These are phyloP conservation scores for Berghia stephanieae DNA, from an alignment of 1,140 invertebrate genomes.

Conservation along the genomic window DNA sequence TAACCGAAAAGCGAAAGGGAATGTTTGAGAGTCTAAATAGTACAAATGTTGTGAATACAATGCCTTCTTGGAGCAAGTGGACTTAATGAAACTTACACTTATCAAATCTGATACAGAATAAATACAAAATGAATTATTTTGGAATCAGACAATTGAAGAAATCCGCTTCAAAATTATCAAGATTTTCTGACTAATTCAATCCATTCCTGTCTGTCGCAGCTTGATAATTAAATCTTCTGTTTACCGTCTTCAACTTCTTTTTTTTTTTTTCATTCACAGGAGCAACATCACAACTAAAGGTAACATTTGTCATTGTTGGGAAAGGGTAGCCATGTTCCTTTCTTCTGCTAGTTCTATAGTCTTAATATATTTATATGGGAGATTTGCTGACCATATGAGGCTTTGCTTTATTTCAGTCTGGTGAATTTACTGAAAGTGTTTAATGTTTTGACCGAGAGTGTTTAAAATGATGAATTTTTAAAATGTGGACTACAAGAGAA, in stretches of 20 bases:
- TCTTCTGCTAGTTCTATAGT: too few species aligned
- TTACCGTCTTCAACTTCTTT: not conserved
- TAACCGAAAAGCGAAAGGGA: too few species aligned
- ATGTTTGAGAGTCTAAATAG: too few species aligned
- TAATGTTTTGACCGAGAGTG: too few species aligned
- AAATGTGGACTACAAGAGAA: too few species aligned
- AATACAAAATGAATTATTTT: not conserved
- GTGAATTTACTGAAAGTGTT: conserved; percentile 67
- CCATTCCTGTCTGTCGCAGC: too few species aligned
- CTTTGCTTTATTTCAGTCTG: conserved; percentile 72
- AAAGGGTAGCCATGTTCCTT: conserved; percentile 67
- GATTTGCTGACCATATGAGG: too few species aligned
- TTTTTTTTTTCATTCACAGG: conserved; percentile 46
- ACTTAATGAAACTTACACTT: too few species aligned
- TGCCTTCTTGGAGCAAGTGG: too few species aligned
- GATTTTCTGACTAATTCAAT: not conserved
- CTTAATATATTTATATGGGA: too few species aligned
- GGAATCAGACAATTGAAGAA: not conserved
- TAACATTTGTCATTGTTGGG: conserved; percentile 56
- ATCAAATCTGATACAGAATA: not conserved
- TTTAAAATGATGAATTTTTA: too few species aligned
- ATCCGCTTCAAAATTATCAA: not conserved
- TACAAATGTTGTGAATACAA: too few species aligned
- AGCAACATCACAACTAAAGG: conserved; percentile 44
- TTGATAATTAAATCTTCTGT: not conserved